Evolutionary conservation across 23 tunicate species (phyloP).

Genomic region (Ciona savignyi): DNA sequence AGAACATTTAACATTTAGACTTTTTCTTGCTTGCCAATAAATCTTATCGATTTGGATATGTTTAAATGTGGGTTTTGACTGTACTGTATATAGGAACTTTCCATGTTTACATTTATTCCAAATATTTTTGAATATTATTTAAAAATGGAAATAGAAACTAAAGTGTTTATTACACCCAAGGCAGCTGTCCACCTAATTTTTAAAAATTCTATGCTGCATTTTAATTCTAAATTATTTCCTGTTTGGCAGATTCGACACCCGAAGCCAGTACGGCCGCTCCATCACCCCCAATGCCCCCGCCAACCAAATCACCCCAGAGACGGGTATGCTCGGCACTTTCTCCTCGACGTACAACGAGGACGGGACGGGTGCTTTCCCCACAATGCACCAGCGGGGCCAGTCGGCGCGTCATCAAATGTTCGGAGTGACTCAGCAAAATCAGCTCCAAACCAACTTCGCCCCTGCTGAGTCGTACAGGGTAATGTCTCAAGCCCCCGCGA

Average conservation of each 20-base stretch:
- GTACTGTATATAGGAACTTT: no score
- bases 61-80: no score
- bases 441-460: conserved; percentile 11
- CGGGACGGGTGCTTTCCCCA: background rate
- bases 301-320: conserved; percentile 16
- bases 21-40: no score
- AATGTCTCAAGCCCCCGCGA: background rate
- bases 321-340: conserved; percentile 5
- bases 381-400: background rate
- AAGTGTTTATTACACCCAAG: no score
- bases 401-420: conserved; percentile 11
- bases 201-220: background rate
- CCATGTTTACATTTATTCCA: no score
- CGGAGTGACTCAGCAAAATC: conserved; percentile 2
- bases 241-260: conserved; percentile 36
- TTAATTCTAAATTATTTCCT: conserved; percentile 9
- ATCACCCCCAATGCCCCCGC: conserved; percentile 25
- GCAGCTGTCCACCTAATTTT: no score
- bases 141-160: no score
- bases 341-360: conserved; percentile 6
- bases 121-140: no score
- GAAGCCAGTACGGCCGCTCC: conserved; percentile 8
- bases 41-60: no score
- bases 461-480: background rate
- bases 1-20: no score